phyloP scores from a whole-genome alignment of 2,888 invertebrate genomes.

The Ichneumon xanthorius region DNA sequence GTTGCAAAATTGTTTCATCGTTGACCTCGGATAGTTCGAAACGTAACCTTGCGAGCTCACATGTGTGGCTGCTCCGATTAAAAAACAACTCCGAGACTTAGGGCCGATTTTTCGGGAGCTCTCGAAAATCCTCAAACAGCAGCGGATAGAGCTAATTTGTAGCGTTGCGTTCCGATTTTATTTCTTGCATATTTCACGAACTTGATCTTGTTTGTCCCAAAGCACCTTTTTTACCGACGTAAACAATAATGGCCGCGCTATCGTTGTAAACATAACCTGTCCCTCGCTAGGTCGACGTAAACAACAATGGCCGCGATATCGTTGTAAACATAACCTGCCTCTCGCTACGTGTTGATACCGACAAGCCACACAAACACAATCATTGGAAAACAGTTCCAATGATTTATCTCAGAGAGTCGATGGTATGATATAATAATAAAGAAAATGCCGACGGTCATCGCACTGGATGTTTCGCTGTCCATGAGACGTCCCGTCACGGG shows the following conservation, averaged over 20 bases:
- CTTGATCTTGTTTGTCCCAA: not conserved
- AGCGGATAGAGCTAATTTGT: not conserved
- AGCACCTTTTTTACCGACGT: not conserved
- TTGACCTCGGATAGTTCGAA: not conserved
- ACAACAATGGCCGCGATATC: not conserved
- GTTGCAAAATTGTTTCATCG: not conserved
- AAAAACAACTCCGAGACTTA: not conserved
- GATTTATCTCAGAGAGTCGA: not conserved
- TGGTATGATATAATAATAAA: not conserved
- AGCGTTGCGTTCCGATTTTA: not conserved
- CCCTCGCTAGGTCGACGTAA: slow-evolving; percentile 4
- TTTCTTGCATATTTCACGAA: not conserved
- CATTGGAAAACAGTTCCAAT: not conserved
- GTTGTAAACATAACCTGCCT: slow-evolving; percentile 22
- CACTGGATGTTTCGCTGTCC: slow-evolving; percentile 90
- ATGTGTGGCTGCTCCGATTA: not conserved
- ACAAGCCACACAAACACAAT: not conserved
- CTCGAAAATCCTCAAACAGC: not conserved
- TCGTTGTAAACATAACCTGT: slow-evolving; percentile 22
- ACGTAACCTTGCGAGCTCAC: not conserved
- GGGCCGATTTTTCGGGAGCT: not conserved
- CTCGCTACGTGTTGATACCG: not conserved
- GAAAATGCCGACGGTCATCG: slow-evolving; percentile 90
- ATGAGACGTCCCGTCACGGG: slow-evolving; percentile 88
- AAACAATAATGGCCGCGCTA: slow-evolving; percentile 1